Evolutionary conservation across 2,113 vertebrate species (phyloP).

Genomic region (Alethe castanea): DNA sequence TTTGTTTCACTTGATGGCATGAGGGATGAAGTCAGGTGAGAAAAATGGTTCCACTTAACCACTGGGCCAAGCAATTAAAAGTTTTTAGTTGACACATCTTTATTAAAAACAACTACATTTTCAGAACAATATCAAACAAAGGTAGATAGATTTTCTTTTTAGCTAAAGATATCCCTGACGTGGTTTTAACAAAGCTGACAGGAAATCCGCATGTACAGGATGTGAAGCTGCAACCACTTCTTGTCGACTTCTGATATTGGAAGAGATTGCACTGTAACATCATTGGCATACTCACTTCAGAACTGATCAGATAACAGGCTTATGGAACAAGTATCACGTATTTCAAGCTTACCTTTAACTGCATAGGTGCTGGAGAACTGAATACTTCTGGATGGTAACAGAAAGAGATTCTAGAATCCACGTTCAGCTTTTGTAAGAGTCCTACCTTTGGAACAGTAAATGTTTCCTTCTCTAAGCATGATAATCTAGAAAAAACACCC

Average conservation of each 20-base stretch:
- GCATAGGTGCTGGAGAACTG: constrained; percentile 72
- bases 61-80: background rate
- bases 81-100: background rate
- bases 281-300: background rate
- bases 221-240: background rate
- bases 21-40: background rate
- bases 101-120: background rate
- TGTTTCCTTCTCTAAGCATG: constrained; percentile 82
- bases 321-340: background rate
- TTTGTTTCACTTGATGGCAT: background rate
- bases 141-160: background rate
- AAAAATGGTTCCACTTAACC: background rate
- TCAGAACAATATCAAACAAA: background rate
- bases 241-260: background rate
- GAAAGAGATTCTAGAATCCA: constrained; percentile 82
- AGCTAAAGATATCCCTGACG: background rate
- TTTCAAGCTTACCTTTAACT: constrained; percentile 77
- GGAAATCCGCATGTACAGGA: background rate
- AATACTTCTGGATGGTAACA: constrained; percentile 81
- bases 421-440: constrained; percentile 73
- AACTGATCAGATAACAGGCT: background rate
- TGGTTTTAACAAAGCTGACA: background rate
- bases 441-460: constrained; percentile 80
- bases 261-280: background rate
- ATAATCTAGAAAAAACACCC: constrained; percentile 85